Conservation (phyloP, 1,140 invertebrate species). For the Teleopsis dalmanni region DNA sequence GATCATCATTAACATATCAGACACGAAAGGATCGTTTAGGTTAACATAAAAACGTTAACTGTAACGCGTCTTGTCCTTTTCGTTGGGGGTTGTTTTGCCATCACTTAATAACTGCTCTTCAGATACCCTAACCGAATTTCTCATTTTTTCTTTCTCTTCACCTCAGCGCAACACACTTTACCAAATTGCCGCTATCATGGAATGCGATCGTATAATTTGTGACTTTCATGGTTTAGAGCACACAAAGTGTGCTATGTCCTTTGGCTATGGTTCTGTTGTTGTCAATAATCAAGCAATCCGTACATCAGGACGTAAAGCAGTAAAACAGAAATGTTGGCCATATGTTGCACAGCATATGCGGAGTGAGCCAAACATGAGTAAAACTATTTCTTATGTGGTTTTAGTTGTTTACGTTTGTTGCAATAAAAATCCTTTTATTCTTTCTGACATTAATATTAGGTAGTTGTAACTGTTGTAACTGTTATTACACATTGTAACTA, state of each 20-base stretch:
- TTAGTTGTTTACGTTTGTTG: too few species aligned
- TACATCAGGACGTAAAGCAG: too few species aligned
- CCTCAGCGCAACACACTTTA: constrained; percentile 12
- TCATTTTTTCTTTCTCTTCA: neutral
- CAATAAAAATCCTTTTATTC: too few species aligned
- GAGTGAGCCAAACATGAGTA: too few species aligned
- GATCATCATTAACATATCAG: constrained; percentile 18
- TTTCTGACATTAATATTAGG: too few species aligned
- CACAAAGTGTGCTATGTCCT: neutral
- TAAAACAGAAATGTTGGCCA: too few species aligned
- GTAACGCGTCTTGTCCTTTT: constrained; percentile 1
- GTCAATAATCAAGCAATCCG: too few species aligned
- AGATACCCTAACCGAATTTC: constrained; percentile 3
- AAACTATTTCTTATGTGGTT: too few species aligned
- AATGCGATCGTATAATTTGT: constrained; percentile 42
- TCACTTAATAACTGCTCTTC: neutral
- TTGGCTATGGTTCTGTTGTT: too few species aligned
- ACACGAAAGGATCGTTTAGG: constrained; percentile 6
- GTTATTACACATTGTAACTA: too few species aligned
- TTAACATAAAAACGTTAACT: neutral
- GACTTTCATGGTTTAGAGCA: constrained; percentile 41
- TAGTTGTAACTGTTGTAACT: too few species aligned
- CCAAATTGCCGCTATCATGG: constrained; percentile 42
- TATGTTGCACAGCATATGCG: constrained; percentile 1
- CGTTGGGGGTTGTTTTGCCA: neutral